These are phyloP conservation scores for Dufourea novaeangliae DNA, from an alignment of 1,140 invertebrate species.

Conservation along the genomic window DNA sequence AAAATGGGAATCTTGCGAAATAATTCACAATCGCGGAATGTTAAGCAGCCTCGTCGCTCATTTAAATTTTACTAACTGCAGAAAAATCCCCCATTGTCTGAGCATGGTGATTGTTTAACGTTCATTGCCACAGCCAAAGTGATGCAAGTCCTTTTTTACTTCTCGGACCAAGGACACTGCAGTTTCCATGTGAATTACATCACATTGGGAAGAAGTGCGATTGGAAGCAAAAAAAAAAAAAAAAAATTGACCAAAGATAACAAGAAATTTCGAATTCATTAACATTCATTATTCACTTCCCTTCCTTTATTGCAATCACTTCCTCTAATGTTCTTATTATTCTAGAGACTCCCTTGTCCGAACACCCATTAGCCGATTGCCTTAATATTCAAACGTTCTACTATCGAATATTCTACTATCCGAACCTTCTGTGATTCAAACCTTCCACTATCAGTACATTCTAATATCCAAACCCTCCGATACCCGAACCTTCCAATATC, in stretches of 20 bases:
- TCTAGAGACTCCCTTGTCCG: too few species aligned
- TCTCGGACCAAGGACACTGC: background rate
- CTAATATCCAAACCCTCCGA: too few species aligned
- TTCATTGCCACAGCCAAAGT: conserved; percentile 40
- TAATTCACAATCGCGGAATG: conserved; percentile 26
- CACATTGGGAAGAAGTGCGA: background rate
- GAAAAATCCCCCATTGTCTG: conserved; percentile 34
- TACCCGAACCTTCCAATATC: too few species aligned
- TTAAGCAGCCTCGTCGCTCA: conserved; percentile 24
- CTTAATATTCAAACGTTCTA: too few species aligned
- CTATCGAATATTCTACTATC: too few species aligned
- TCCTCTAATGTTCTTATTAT: too few species aligned
- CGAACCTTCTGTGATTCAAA: too few species aligned
- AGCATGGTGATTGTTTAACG: conserved; percentile 32
- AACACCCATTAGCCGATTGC: too few species aligned
- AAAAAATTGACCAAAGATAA: background rate
- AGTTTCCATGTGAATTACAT: conserved; percentile 22
- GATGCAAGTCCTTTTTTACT: conserved; percentile 34
- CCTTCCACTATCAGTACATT: too few species aligned
- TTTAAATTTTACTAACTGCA: conserved; percentile 38
- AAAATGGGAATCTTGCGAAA: conserved; percentile 17
- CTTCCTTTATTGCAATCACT: too few species aligned
- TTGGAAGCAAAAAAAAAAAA: background rate
- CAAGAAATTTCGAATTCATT: too few species aligned
- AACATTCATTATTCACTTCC: too few species aligned